Base-by-base conservation (phyloP, 1,140 invertebrate species). In the Aphidius gifuensis region DNA sequence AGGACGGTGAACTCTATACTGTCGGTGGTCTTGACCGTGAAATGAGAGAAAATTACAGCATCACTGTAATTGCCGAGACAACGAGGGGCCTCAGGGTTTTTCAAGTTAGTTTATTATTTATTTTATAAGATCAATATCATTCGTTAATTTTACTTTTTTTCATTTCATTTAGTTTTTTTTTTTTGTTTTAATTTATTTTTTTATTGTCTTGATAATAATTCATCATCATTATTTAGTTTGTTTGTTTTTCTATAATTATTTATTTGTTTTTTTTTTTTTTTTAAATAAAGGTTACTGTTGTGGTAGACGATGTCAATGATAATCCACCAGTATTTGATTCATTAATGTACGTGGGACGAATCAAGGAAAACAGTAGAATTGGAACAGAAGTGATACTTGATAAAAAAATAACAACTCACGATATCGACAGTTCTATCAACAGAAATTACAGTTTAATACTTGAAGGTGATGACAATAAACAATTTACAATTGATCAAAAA, bases 301-400 rank as follows among this genome's bases (percentile, higher is more conserved):
- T 87, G 40, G 90, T 97, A 0, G 87, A 92, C 56, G 94, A 96
- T 74, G 91, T 93, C 58, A 97, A 97, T 74, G 94, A 96, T 73
- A 94, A 96, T 74, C 86, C 92, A 5, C 94, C 94, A 9, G 78
- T 87, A 58, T 96, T 97, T 76, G 85, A 89, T 50, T 80, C 83
- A 9, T 69, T 80, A 3, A 73, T 77, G 5, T 96, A 94, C 74
- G 87, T 91, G 73, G 91, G 93, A 4, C 83, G 85, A 50, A 88
- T 97, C 6, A 80, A 79, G 38, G 94, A 96, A 80, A 93, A 96
- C 71, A 89, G 85, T 60, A 81, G 80, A 49, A 83, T 81, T 44
- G 88, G 86, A 61, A 93, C 88, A 7, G 87, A 88, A 80, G 87
- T 94, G 6, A 83, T 83, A 49, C 84, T 89, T 80, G 85, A 85